Evolutionary conservation across 35 echinoderm and acorn worm species (phyloP).

Genomic region (Lytechinus variegatus): DNA sequence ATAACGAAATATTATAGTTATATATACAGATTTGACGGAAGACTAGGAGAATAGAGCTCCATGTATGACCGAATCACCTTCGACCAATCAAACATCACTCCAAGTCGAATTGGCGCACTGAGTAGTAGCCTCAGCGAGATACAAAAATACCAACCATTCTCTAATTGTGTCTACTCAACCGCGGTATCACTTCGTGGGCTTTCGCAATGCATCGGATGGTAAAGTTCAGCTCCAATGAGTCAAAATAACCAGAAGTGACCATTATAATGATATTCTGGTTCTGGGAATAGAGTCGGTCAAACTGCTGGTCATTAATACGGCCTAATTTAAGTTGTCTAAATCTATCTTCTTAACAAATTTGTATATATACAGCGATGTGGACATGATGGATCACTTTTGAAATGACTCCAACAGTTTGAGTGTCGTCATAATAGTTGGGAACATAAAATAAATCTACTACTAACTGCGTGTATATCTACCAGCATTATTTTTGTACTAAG

Average conservation of each 20-base stretch:
- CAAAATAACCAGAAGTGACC: background rate
- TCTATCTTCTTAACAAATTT: too few relatives aligned
- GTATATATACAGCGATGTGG: too few relatives aligned
- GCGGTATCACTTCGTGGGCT: background rate
- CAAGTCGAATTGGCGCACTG: background rate
- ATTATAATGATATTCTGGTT: background rate
- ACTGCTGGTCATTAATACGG: background rate
- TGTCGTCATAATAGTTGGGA: background rate
- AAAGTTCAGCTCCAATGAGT: background rate
- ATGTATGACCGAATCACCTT: background rate
- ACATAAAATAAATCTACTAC: background rate
- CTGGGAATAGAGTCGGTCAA: background rate
- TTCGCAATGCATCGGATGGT: background rate
- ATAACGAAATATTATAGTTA: too few relatives aligned
- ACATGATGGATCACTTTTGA: background rate
- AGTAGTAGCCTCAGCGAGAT: background rate
- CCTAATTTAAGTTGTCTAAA: too few relatives aligned
- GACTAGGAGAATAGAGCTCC: background rate
- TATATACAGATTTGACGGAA: background rate
- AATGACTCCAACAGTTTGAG: background rate
- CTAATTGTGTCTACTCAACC: constrained; percentile 1
- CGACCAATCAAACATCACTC: background rate
- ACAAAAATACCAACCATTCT: background rate
- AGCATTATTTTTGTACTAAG: background rate
- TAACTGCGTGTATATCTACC: background rate